Base-by-base conservation (phyloP, 1,140 invertebrate species). In the Oreohelix idahoensis region DNA sequence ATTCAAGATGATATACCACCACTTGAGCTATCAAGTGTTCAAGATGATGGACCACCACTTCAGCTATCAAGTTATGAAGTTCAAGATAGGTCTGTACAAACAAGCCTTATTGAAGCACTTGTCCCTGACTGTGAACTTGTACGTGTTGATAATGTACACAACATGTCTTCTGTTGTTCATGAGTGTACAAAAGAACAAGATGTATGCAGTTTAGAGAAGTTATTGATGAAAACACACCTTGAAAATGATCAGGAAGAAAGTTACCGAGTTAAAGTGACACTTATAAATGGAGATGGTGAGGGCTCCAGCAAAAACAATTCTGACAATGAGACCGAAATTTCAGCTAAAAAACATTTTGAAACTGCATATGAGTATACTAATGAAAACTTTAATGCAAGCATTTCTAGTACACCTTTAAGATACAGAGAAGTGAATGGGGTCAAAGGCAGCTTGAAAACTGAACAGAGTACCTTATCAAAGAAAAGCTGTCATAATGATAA, bases 21-120 rank as follows among this genome's bases (percentile, higher is more conserved):
- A n/a, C 17, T 49, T 17, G 17, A 49, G 45, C 17, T 49, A 11
- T 49, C 10, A 49, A 49, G n/a, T n/a, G 45, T 49, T 49, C 45
- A 49, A 49, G 45, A 49, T 49, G 45, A 11, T 49, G 45, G 8
- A 49, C 45, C 8, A 49, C 15, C 53, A 66, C 51, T 11, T 66
- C 1, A 35, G 8, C 63, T 32, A 20, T 66, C 63, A 66, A 66
- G 63, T 32, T 66, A 32, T 66, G 63, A 77, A 77, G 75, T 77
- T 35, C 75, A 77, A 77, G 75, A 77, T 53, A 36, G 17, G 15
- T 77, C 75, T 53, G 32, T 53, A 42, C 45, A 77, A 53, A 58
- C 75, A 77, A 77, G 51, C 36, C 36, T 77, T 51, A 36, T 73
- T 66, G 63, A 66, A 66, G 8, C n/a, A 29, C 32, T 32, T 66